Percentiles rank a stretch among this genome's conserved stretches.
Conservation (phyloP, 2,888 invertebrate species). For the Ferrisia virgata region DNA sequence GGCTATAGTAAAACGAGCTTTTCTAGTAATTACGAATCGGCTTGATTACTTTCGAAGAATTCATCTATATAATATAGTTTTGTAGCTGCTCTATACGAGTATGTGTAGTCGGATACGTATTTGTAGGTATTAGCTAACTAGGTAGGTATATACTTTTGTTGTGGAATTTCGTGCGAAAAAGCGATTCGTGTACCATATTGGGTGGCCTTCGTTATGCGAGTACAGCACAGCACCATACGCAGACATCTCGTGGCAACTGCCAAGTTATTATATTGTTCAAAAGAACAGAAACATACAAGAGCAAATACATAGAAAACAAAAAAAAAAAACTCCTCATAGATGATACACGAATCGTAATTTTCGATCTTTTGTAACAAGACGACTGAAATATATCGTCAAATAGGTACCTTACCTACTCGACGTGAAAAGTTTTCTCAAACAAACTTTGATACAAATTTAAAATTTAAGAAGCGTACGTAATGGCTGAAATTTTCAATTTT, state of each 20-base stretch:
- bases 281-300: too few species aligned
- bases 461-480: not conserved
- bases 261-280: too few species aligned
- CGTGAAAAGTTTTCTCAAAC: not conserved
- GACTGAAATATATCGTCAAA: too few species aligned
- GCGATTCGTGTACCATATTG: not conserved
- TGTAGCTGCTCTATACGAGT: too few species aligned
- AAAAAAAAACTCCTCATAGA: too few species aligned
- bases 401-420: too few species aligned
- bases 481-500: not conserved
- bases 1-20: not conserved
- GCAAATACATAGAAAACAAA: too few species aligned
- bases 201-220: too few species aligned
- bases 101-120: too few species aligned
- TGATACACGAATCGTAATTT: not conserved
- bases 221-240: too few species aligned
- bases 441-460: not conserved
- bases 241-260: too few species aligned
- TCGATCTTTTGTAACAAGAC: not conserved
- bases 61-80: not conserved
- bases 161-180: not conserved
- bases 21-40: not conserved
- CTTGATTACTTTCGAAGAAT: constrained; percentile 16
- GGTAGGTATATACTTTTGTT: not conserved
- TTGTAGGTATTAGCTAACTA: too few species aligned